These are phyloP conservation scores for Thalpophila matura DNA, from an alignment of 2,888 invertebrate species.

Conservation along the genomic window DNA sequence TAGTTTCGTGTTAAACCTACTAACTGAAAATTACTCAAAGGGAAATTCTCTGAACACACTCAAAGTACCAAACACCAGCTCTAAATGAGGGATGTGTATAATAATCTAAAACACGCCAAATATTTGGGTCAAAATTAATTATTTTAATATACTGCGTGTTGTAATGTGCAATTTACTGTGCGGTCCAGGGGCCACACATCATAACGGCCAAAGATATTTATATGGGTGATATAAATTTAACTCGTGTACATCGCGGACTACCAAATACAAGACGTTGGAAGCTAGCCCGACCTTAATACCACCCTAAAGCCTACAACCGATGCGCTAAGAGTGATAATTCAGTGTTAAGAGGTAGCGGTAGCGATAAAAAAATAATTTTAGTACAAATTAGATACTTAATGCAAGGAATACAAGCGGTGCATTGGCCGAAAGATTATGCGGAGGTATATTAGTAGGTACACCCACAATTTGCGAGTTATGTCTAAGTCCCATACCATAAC, in stretches of 20 bases:
- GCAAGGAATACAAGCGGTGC: too few species aligned
- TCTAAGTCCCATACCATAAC: too few species aligned
- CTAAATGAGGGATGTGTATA: slow-evolving; percentile 58
- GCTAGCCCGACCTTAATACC: slow-evolving; percentile 82
- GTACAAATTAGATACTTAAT: too few species aligned
- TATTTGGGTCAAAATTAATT: slow-evolving; percentile 72
- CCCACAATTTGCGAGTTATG: too few species aligned
- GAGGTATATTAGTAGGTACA: too few species aligned
- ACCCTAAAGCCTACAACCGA: slow-evolving; percentile 67
- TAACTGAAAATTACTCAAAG: slow-evolving; percentile 15
- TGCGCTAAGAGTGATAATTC: slow-evolving; percentile 36
- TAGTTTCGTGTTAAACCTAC: background rate
- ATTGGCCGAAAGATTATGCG: too few species aligned
- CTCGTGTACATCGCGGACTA: slow-evolving; percentile 70
- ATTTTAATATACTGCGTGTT: slow-evolving; percentile 72
- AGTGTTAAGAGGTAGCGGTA: slow-evolving; percentile 38
- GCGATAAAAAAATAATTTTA: slow-evolving; percentile 5
- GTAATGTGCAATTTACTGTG: slow-evolving; percentile 75
- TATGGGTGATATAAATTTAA: slow-evolving; percentile 83
- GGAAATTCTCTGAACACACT: slow-evolving; percentile 33
- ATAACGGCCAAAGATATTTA: slow-evolving; percentile 80
- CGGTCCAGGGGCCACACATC: slow-evolving; percentile 69
- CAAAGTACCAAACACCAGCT: slow-evolving; percentile 37
- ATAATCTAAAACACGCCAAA: slow-evolving; percentile 66
- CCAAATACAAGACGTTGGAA: slow-evolving; percentile 86